Conservation (phyloP, 92 coral and sea anemone species). For the Hydrozoanthus gracilis region DNA sequence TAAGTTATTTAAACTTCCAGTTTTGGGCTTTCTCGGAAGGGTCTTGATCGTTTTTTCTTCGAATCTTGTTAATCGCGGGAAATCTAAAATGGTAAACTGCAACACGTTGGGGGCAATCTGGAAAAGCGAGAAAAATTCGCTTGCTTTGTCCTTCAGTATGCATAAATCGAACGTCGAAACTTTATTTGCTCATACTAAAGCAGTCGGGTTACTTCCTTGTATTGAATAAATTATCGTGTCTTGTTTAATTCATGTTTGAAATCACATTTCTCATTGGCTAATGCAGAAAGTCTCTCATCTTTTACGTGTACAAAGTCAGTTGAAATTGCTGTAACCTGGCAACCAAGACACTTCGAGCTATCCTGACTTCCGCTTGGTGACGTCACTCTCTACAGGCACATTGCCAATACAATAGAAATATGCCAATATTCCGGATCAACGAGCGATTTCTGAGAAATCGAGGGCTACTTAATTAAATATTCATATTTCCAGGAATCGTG, state of each 20-base stretch:
- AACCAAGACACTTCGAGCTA: slow-evolving; percentile 8
- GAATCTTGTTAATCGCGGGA: slow-evolving; percentile 37
- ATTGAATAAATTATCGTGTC: slow-evolving; percentile 17
- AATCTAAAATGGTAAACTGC: slow-evolving; percentile 12
- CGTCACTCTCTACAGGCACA: slow-evolving; percentile 13
- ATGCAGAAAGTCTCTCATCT: not conserved
- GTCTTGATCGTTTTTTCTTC: not conserved
- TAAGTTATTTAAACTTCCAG: slow-evolving; percentile 25
- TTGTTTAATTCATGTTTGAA: slow-evolving; percentile 39
- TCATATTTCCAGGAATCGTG: slow-evolving; percentile 39
- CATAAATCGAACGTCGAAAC: not conserved
- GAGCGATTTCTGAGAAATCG: slow-evolving; percentile 40
- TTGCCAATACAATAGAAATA: not conserved
- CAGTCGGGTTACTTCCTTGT: slow-evolving; percentile 12
- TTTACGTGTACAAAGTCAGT: not conserved
- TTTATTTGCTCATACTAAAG: not conserved
- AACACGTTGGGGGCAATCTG: not conserved
- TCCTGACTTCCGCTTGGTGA: not conserved
- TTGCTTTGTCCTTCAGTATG: slow-evolving; percentile 12
- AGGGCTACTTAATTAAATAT: not conserved
- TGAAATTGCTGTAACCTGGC: not conserved
- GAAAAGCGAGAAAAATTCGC: slow-evolving; percentile 27
- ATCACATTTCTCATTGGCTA: slow-evolving; percentile 36
- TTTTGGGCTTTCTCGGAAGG: slow-evolving; percentile 38
- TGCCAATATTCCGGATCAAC: not conserved